These are phyloP conservation scores for Drosophila gaucha DNA, from an alignment of 2,888 invertebrate species.

Conservation along the genomic window DNA sequence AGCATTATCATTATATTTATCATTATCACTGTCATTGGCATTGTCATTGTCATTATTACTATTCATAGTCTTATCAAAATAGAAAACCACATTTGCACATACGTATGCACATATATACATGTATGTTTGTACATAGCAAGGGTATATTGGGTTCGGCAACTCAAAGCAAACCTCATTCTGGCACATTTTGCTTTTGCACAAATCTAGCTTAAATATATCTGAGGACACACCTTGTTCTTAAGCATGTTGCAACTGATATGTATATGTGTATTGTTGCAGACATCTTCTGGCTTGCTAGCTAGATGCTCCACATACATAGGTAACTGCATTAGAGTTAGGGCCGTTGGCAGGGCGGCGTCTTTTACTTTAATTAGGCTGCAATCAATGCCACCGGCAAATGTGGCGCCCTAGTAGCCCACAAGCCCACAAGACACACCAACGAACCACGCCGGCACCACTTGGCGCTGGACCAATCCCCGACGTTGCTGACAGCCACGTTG, in stretches of 20 bases:
- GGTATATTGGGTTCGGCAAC: background rate
- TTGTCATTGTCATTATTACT: conserved; percentile 1
- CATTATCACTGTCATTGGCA: conserved; percentile 19
- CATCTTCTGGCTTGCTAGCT: conserved; percentile 17
- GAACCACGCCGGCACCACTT: conserved; percentile 2
- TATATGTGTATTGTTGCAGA: background rate
- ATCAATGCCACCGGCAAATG: conserved; percentile 67
- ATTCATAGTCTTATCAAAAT: background rate
- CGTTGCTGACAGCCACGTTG: conserved; percentile 16
- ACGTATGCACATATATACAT: too few species aligned
- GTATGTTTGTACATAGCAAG: background rate
- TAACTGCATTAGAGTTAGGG: conserved; percentile 5
- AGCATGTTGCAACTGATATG: background rate
- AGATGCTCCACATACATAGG: conserved; percentile 47
- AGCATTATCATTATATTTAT: conserved; percentile 28
- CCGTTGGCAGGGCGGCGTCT: conserved; percentile 58
- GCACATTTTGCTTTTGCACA: conserved; percentile 2
- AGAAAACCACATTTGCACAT: too few species aligned
- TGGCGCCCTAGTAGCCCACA: conserved; percentile 57
- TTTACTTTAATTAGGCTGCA: conserved; percentile 70
- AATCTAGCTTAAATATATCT: conserved; percentile 7
- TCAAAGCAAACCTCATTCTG: conserved; percentile 1
- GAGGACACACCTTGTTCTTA: conserved; percentile 22
- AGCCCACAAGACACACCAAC: conserved; percentile 8
- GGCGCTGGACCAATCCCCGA: conserved; percentile 6